These are phyloP conservation scores for Keiferia lycopersicella DNA, from an alignment of 2,888 invertebrate genomes.

Conservation along the genomic window DNA sequence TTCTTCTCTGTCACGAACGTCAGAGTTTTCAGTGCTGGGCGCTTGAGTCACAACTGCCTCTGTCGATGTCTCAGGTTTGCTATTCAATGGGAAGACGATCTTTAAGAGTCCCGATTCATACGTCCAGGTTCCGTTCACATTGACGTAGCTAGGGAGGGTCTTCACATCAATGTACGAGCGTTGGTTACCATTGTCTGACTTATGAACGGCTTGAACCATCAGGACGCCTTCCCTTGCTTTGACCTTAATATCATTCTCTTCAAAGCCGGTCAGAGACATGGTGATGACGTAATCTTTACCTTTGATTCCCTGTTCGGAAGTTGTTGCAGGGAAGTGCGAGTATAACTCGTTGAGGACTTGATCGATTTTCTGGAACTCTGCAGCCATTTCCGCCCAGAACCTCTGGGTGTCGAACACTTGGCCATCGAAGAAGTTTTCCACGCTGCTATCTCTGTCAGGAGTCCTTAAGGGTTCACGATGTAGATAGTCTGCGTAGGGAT, in stretches of 20 bases:
- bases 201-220: constrained; percentile 63
- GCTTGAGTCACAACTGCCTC: constrained; percentile 32
- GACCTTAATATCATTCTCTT: constrained; percentile 64
- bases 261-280: constrained; percentile 52
- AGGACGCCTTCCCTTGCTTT: constrained; percentile 61
- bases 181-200: constrained; percentile 35
- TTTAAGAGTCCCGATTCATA: constrained; percentile 51
- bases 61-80: constrained; percentile 32
- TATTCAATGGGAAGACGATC: constrained; percentile 56
- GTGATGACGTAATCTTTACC: constrained; percentile 59
- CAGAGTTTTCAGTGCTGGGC: constrained; percentile 26
- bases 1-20: constrained; percentile 52
- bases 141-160: constrained; percentile 51
- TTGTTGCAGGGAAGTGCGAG: constrained; percentile 47
- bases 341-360: constrained; percentile 49
- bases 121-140: constrained; percentile 60
- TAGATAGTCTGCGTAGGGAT: constrained; percentile 28
- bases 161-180: constrained; percentile 55
- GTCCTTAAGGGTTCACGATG: constrained; percentile 27
- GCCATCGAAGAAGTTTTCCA: constrained; percentile 38
- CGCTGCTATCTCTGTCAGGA: constrained; percentile 24
- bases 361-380: constrained; percentile 55
- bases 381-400: constrained; percentile 57
- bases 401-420: constrained; percentile 56
- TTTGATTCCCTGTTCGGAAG: constrained; percentile 41